Percentiles rank a stretch among this genome's conserved stretches.
Conservation (phyloP, 1,140 invertebrate genomes). For the Cydia splendana region DNA sequence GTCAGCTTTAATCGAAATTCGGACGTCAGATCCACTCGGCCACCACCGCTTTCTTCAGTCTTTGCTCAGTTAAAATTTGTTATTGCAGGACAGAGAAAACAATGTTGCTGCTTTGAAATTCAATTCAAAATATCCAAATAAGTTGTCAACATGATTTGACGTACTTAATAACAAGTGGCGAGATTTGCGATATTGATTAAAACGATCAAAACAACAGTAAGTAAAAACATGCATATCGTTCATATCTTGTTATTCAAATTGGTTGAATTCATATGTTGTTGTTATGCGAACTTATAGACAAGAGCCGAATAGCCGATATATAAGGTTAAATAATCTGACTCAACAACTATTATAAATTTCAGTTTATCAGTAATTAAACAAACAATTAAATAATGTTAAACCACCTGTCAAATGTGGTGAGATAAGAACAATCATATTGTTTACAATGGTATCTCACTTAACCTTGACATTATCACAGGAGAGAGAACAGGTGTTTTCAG, state of each 20-base stretch:
- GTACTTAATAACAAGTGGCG: background rate
- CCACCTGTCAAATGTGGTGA: background rate
- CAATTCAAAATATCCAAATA: background rate
- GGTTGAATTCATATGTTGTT: background rate
- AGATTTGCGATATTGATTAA: background rate
- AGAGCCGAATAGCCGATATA: background rate
- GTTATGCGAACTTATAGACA: background rate
- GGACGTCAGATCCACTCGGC: too few species aligned
- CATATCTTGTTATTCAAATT: slow-evolving; percentile 8
- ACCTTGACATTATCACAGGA: background rate
- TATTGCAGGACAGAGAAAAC: background rate
- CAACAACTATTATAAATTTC: background rate
- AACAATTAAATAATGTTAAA: slow-evolving; percentile 10
- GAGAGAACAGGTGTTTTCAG: background rate
- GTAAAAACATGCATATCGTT: background rate
- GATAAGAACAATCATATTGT: background rate
- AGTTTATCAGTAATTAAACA: background rate
- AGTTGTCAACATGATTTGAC: background rate
- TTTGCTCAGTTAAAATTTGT: too few species aligned
- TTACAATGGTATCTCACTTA: background rate
- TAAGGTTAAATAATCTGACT: background rate
- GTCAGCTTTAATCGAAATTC: too few species aligned
- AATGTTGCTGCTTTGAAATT: background rate
- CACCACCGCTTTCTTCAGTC: too few species aligned
- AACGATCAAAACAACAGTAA: background rate